A percentile compares a stretch with the other conserved stretches of the same genome.
These are phyloP conservation scores for Drosophila nr. medialis DNA, from an alignment of 2,888 invertebrate genomes.

Conservation along the genomic window DNA sequence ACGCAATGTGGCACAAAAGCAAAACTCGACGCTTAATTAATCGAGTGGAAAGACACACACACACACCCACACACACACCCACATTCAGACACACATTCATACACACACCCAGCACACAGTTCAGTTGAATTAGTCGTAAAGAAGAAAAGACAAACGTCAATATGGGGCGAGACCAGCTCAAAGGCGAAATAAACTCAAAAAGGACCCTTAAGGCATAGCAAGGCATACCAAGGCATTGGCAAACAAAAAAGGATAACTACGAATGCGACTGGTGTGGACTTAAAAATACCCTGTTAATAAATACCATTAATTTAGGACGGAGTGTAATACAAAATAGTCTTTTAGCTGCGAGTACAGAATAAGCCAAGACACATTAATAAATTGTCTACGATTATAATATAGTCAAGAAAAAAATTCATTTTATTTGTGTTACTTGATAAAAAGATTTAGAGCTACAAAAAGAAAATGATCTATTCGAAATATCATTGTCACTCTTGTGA, in stretches of 20 bases:
- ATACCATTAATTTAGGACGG: not conserved
- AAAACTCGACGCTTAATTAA: slow-evolving; percentile 61
- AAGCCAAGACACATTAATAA: not conserved
- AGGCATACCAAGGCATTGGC: slow-evolving; percentile 15
- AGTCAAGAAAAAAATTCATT: not conserved
- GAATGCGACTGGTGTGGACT: not conserved
- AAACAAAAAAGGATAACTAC: not conserved
- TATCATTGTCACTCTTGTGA: not conserved
- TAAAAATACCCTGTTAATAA: slow-evolving; percentile 12
- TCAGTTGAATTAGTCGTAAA: slow-evolving; percentile 52
- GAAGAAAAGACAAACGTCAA: slow-evolving; percentile 64
- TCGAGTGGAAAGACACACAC: slow-evolving; percentile 61
- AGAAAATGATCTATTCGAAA: not conserved
- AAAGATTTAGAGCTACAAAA: not conserved
- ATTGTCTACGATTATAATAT: not conserved
- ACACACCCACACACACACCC: not conserved
- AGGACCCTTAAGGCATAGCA: slow-evolving; percentile 14
- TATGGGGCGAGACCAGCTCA: slow-evolving; percentile 27
- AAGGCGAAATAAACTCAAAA: slow-evolving; percentile 24
- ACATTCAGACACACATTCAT: no score
- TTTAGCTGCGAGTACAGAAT: not conserved
- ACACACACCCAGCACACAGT: slow-evolving; percentile 4
- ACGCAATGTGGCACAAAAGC: slow-evolving; percentile 39
- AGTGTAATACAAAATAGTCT: not conserved
- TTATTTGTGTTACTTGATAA: not conserved